Evolutionary conservation across 2,888 invertebrate species (phyloP).

Genomic region (Brenthis ino): DNA sequence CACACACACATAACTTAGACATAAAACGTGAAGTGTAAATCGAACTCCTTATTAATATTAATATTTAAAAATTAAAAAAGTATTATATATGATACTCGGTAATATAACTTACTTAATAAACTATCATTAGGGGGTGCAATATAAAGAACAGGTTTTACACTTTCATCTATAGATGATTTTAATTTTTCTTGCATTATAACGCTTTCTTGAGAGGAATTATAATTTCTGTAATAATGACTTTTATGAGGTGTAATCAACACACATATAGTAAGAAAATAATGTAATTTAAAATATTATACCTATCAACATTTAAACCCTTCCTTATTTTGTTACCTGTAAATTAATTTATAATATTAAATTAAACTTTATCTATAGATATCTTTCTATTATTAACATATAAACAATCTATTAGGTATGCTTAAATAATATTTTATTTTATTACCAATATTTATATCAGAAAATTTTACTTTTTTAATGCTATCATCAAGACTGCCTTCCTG

Average conservation of each 20-base stretch:
- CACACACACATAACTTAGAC: no score
- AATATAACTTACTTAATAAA: slow-evolving; percentile 58
- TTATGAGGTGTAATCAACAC: background rate
- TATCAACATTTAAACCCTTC: background rate
- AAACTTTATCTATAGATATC: background rate
- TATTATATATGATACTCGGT: background rate
- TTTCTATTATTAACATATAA: background rate
- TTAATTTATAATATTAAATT: background rate
- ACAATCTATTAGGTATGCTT: background rate
- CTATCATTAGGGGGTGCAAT: slow-evolving; percentile 54
- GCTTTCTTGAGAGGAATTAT: background rate
- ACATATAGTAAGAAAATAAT: background rate
- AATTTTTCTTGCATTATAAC: slow-evolving; percentile 1
- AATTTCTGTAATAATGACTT: slow-evolving; percentile 6
- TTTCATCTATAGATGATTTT: slow-evolving; percentile 18
- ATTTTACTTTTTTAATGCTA: slow-evolving; percentile 63
- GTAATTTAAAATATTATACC: background rate
- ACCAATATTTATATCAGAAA: slow-evolving; percentile 61
- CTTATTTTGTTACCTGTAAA: slow-evolving; percentile 8
- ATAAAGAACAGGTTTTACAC: slow-evolving; percentile 35
- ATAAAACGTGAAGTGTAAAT: no score
- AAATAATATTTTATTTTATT: slow-evolving; percentile 46
- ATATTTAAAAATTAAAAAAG: no score
- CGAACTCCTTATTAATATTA: background rate
- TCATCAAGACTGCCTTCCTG: slow-evolving; percentile 48